These are phyloP conservation scores for Macaria notata DNA, from an alignment of 2,888 invertebrate genomes.

Conservation along the genomic window DNA sequence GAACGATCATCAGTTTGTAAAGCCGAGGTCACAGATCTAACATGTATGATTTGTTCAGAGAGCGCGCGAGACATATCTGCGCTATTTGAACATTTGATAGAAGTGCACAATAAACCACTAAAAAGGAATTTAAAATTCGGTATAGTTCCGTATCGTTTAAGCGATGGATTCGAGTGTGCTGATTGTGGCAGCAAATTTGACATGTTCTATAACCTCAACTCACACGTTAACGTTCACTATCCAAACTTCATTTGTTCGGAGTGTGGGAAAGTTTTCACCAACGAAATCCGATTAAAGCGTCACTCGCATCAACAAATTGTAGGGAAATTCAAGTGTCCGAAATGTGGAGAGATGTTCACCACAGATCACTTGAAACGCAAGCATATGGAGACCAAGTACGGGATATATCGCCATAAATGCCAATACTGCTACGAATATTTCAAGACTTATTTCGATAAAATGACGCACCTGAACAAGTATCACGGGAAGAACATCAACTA, in stretches of 20 bases:
- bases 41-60: conserved; percentile 22
- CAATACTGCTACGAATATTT: conserved; percentile 26
- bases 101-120: conserved; percentile 20
- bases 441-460: conserved; percentile 9
- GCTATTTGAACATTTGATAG: conserved; percentile 18
- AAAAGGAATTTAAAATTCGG: conserved; percentile 8
- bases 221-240: conserved; percentile 57
- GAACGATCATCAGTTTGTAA: conserved; percentile 1
- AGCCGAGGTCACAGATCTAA: conserved; percentile 23
- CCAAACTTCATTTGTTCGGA: conserved; percentile 52
- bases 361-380: conserved; percentile 44
- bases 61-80: conserved; percentile 5
- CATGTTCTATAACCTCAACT: conserved; percentile 25
- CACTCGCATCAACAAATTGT: neutral
- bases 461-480: conserved; percentile 19
- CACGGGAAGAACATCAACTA: conserved; percentile 22
- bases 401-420: conserved; percentile 36
- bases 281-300: neutral
- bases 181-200: conserved; percentile 3
- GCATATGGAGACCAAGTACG: conserved; percentile 53
- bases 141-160: conserved; percentile 17
- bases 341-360: conserved; percentile 54
- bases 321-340: neutral
- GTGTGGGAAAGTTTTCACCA: conserved; percentile 32
- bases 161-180: conserved; percentile 18